Base-by-base conservation (phyloP, 2,113 vertebrate species). In the Romanogobio albipinnatus region DNA sequence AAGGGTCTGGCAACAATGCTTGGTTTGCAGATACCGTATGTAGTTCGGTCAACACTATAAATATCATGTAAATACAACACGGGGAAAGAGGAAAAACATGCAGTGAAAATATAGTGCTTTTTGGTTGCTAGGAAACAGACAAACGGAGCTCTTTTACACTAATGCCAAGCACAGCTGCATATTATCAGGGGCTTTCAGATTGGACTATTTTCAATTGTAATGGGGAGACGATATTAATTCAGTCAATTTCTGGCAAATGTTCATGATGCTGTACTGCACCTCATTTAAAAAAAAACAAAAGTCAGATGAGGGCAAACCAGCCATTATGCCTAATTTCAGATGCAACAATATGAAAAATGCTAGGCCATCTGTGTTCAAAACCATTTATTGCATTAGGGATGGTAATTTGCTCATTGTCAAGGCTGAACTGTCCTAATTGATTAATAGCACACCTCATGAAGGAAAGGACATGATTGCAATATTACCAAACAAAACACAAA, bases 41-140 rank as follows among this genome's bases (percentile, higher is more conserved):
- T 26, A 79, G 58, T 47, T 66, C 1, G 45, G 43, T 45, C 78
- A 68, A 81, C 61, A n/a, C 78, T 81, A 81, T 81, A 81, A 68
- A 81, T 81, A 81, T 51, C 78, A 68, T 80, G 77, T 66, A 14
- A 81, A 81, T 81, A 81, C 78, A 66, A 51, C 61, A 81, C 17
- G 3, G 78, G 61, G 29, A 81, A 81, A 51, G 10, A 66, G 74
- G 59, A 66, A 81, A 26, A 81, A 36, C 78, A 81, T 81, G 78
- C 61, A 29, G 19, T 51, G 78, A 51, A 81, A 66, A 81, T 81
- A 81, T 81, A 81, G 78, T 81, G 61, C 61, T 68, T 81, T 39
- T 68, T 81, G 78, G 78, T 81, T 81, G 78, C 78, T 81, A 68
- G 78, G 78, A 81, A 81, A 81, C 78, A 68, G 61, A 64, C 77